Evolutionary conservation across 2,797 vertebrate species (phyloP), one percentile per base, ranked within the genome.

Genomic region (Coendou prehensilis): DNA sequence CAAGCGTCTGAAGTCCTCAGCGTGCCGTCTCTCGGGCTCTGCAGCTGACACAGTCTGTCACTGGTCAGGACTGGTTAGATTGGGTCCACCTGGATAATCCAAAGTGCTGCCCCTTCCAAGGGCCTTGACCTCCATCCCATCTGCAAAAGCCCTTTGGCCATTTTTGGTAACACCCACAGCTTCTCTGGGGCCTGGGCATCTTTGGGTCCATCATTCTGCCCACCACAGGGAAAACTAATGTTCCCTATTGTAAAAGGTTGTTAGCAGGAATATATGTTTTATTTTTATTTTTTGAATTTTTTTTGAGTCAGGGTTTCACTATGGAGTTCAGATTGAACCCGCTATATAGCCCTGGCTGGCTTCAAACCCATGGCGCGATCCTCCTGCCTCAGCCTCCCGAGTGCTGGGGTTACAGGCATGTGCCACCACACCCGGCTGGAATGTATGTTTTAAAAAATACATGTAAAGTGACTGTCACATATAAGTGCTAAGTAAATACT

Each of bases 1-100:
- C 4, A 6, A 8, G 37, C 11, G 15, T 56, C 22, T 28, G 5
- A 0, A 1, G 22, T 20, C 37, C 73, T 15, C 2, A 0, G 0
- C 4, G 57, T 2, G 13, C 59, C 5, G 0, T 23, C 26, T 18
- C 11, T 45, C 26, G 4, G 59, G 8, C 45, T 50, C 30, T 22
- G 37, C 10, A 8, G 52, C 26, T 1, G 9, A 5, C 59, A 45
- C 22, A 28, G n/a, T 1, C 9, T 17, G 47, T 50, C n/a, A 13
- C n/a, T 80, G 75, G 3, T 57, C 28, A 67, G 81, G 81, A 33
- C 9, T 20, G n/a, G 23, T 33, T 7, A 17, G n/a, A 26, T 20
- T 2, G 41, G 73, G 33, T 28, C 13, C 54, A 30, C 59, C 71
- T 18, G 63, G 63, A 2, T 11, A 3, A 41, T 47, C 56, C n/a